Evolutionary conservation across 2,888 invertebrate genomes (phyloP).

Genomic region (Meloe dianella): DNA sequence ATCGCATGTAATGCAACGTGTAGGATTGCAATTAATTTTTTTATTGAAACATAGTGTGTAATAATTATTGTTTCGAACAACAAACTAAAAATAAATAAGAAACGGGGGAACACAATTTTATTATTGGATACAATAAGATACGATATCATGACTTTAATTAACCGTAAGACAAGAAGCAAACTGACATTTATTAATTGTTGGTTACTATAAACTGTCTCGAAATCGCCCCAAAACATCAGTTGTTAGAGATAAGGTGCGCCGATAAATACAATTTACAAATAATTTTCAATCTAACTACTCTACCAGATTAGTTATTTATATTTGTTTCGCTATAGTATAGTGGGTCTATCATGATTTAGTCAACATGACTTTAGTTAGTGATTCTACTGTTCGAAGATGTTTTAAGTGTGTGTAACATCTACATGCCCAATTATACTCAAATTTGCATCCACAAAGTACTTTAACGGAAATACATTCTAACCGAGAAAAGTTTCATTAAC

Average conservation of each 20-base stretch:
- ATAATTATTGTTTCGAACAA: too few relatives aligned
- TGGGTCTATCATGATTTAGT: too few relatives aligned
- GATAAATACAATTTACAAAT: background rate
- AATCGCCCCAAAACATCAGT: background rate
- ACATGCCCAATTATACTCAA: too few relatives aligned
- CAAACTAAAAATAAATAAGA: too few relatives aligned
- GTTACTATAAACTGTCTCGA: background rate
- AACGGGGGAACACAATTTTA: background rate
- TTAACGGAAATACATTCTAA: too few relatives aligned
- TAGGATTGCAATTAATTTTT: background rate
- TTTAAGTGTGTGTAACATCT: too few relatives aligned
- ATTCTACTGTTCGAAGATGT: too few relatives aligned
- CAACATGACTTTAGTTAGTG: too few relatives aligned
- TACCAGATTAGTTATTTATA: background rate
- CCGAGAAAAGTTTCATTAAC: too few relatives aligned
- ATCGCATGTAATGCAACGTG: background rate
- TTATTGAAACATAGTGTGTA: background rate
- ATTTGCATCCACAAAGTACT: too few relatives aligned
- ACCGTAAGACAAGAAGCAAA: background rate
- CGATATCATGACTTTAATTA: slow-evolving; percentile 5
- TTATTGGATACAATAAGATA: background rate
- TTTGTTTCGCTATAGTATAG: too few relatives aligned
- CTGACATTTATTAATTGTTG: slow-evolving; percentile 5
- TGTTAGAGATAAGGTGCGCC: background rate
- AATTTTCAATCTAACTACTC: background rate